Base-by-base conservation (phyloP, 2,113 vertebrate genomes). In the Nannobrachium achirus region DNA sequence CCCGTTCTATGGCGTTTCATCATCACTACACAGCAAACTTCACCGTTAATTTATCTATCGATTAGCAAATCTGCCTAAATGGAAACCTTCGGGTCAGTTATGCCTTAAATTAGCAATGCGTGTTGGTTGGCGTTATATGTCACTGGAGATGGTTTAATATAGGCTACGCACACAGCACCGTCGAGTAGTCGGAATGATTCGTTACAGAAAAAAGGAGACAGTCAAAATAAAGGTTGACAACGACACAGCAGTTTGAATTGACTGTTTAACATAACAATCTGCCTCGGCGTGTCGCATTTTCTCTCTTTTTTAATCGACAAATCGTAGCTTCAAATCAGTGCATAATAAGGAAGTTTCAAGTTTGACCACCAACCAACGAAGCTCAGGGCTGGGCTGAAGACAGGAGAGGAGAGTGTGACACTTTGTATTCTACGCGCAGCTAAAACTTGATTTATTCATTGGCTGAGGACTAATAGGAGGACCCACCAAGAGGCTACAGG, bases 151-250 rank as follows among this genome's bases (percentile, higher is more conserved):
- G 45, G 20, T 19, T 50, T 39, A 8, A 50, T 64, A 51, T 19
- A 65, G n/a, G n/a, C n/a, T n/a, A n/a, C n/a, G n/a, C 68, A 38
- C 16, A n/a, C n/a, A 65, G 63, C 55, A n/a, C 8, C 3, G 9
- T 10, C 42, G 57, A 62, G 64, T 60, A 57, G 40, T 56, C 11
- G 8, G 38, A 66, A 56, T 13, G 51, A 46, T 68, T 74, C 15
- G 52, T 52, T 59, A n/a, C 13, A 63, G 58, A 33, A 11, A 78
- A 56, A 65, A 51, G 20, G 39, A 76, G 58, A 25, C 25, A 13
- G 3, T 73, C 8, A 58, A 80, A 63, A 86, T 73, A 44, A 56
- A 45, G 45, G 20, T 46, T 48, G 10, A 20, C 33, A 48, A 8
- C 40, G 10, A 13, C 8, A 1, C 52, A 51, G 61, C 61, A 48